Conservation (phyloP, 2,113 vertebrate species). For the Entomyzon cyanotis region DNA sequence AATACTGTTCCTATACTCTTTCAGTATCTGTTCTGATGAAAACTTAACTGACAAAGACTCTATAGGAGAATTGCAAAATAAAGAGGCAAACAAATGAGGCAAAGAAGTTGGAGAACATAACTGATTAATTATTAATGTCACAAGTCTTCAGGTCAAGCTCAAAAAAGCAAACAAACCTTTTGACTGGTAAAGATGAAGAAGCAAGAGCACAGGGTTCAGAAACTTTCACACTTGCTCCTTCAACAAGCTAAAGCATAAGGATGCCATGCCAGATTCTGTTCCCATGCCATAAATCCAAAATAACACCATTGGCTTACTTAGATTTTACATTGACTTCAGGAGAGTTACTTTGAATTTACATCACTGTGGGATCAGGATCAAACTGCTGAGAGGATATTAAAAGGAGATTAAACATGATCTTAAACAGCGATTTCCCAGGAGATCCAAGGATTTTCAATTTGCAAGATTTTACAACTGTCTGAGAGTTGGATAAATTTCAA, state of each 20-base stretch:
- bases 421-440: constrained; percentile 70
- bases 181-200: neutral
- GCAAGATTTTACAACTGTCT: constrained; percentile 71
- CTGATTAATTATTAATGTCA: neutral
- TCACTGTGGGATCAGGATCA: constrained; percentile 52
- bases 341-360: constrained; percentile 55
- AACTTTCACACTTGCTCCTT: neutral
- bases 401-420: constrained; percentile 75
- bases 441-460: constrained; percentile 76
- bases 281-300: constrained; percentile 2
- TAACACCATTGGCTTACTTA: constrained; percentile 26
- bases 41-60: neutral
- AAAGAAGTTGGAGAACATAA: neutral
- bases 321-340: constrained; percentile 18
- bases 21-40: neutral
- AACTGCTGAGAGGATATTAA: constrained; percentile 55
- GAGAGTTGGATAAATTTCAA: constrained; percentile 77
- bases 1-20: neutral
- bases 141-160: neutral
- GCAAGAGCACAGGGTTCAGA: neutral
- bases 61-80: neutral
- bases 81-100: neutral
- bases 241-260: constrained; percentile 23
- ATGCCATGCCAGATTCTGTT: neutral
- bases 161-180: neutral